Base-by-base conservation (phyloP, 2,888 invertebrate genomes). In the Aphodius granarius region DNA sequence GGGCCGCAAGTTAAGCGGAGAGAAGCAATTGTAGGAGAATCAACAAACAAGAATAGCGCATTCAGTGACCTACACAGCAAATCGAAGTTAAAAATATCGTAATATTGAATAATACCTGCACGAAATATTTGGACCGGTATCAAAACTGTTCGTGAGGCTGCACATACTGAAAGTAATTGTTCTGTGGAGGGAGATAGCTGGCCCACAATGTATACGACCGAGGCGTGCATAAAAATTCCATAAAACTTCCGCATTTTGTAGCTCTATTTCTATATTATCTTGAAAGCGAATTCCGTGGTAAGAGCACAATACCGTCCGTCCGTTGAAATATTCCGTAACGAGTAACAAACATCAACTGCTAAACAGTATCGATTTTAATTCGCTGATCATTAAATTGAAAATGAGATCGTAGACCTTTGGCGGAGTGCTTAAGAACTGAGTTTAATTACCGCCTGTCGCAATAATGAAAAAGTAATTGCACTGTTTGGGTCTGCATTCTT, bases 101-200 rank as follows among this genome's bases (percentile, higher is more conserved):
- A 9, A 9, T 43, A 43, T 3, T 13, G 9, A 43, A 43, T 6
- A 9, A 6, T 43, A 43, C 43, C 43, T 43, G 9, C 13, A 13
- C 43, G 43, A 43, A 43, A 43, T 43, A 43, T 68, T 68, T 22
- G 68, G 68, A 9, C 22, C 68, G n/a, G 9, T 68, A 68, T 68
- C 68, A 68, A 21, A 21, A 68, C 19, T 68, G 19, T 68, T 21
- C 68, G 68, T 68, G 21, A 68, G 68, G 68, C 21, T 68, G 68
- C 68, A 22, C 68, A 68, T 22, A 68, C 68, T 68, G 68, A 68
- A 68, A 68, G 68, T 68, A 68, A 68, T 68, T 68, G 68, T 68
- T 68, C 22, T n/a, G 68, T 21, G 68, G 68, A 6, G 68, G 68
- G 22, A 68, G 68, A 68, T 68, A 68, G 21, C 68, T 68, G 68